phyloP scores from a whole-genome alignment of 1,140 invertebrate species.

The Contarinia nasturtii region DNA sequence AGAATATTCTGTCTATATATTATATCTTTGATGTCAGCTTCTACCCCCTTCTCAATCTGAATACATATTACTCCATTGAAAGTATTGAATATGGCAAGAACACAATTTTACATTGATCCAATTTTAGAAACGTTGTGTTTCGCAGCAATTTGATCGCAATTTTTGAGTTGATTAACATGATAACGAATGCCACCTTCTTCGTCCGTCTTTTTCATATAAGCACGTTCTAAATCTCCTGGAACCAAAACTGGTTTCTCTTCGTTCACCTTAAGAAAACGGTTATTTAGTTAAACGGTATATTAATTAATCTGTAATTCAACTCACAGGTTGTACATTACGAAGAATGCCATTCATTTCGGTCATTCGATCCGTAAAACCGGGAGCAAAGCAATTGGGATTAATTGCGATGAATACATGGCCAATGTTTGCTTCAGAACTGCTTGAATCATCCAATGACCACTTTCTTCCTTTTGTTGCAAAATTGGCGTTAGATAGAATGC shows the following conservation, averaged over 20 bases:
- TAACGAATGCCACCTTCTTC: slow-evolving; percentile 57
- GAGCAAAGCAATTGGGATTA: slow-evolving; percentile 64
- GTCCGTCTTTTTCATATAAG: slow-evolving; percentile 43
- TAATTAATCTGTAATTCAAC: too few relatives aligned
- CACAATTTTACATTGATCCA: too few relatives aligned
- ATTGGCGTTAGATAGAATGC: slow-evolving; percentile 41
- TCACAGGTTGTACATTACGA: slow-evolving; percentile 28
- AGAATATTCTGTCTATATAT: too few relatives aligned
- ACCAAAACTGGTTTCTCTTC: slow-evolving; percentile 46
- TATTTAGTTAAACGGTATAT: too few relatives aligned
- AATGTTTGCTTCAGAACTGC: slow-evolving; percentile 50
- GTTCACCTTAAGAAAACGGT: slow-evolving; percentile 30
- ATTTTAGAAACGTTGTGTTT: slow-evolving; percentile 25
- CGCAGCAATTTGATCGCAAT: slow-evolving; percentile 28
- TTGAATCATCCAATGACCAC: slow-evolving; percentile 41
- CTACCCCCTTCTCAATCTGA: too few relatives aligned
- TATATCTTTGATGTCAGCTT: too few relatives aligned
- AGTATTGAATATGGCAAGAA: too few relatives aligned
- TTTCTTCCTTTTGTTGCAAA: slow-evolving; percentile 37
- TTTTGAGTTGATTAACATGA: slow-evolving; percentile 50
- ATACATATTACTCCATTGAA: too few relatives aligned
- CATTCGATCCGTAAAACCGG: slow-evolving; percentile 59
- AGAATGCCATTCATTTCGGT: slow-evolving; percentile 33
- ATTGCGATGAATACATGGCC: slow-evolving; percentile 85
- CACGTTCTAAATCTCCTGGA: slow-evolving; percentile 67